These are phyloP conservation scores for Drosophila mettleri DNA, from an alignment of 2,888 invertebrate genomes.

Conservation along the genomic window DNA sequence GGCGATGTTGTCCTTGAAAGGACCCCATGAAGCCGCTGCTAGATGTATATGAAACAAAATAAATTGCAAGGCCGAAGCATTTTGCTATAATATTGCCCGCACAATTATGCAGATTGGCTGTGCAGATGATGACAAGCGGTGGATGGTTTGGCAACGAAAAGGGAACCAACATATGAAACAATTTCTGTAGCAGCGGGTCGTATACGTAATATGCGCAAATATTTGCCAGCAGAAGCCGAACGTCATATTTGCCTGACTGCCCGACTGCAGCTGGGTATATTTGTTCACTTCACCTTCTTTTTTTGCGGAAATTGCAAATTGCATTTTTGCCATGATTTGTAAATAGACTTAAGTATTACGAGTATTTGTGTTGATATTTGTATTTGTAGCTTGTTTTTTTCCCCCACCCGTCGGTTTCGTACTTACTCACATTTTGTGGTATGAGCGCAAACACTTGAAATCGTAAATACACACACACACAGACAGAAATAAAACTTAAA, in stretches of 20 bases:
- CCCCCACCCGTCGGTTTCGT: slow-evolving; percentile 21
- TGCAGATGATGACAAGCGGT: slow-evolving; percentile 10
- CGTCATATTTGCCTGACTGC: slow-evolving; percentile 59
- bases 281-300: slow-evolving; percentile 44
- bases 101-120: slow-evolving; percentile 76
- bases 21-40: slow-evolving; percentile 37
- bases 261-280: slow-evolving; percentile 43
- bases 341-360: slow-evolving; percentile 69
- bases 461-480: slow-evolving; percentile 63
- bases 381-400: slow-evolving; percentile 24
- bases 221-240: slow-evolving; percentile 59
- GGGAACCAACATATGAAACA: slow-evolving; percentile 31
- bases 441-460: slow-evolving; percentile 68
- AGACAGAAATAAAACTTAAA: slow-evolving; percentile 65
- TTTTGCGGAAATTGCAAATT: slow-evolving; percentile 59
- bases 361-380: slow-evolving; percentile 37
- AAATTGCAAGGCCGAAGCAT: slow-evolving; percentile 50
- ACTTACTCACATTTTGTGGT: slow-evolving; percentile 41
- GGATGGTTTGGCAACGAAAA: slow-evolving; percentile 3
- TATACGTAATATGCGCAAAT: slow-evolving; percentile 63
- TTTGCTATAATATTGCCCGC: slow-evolving; percentile 57
- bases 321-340: slow-evolving; percentile 74
- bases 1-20: slow-evolving; percentile 65
- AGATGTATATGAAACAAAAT: slow-evolving; percentile 34
- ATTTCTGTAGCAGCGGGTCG: slow-evolving; percentile 39